Evolutionary conservation across 2,888 invertebrate species (phyloP).

Genomic region (Standfussiana lucernea): DNA sequence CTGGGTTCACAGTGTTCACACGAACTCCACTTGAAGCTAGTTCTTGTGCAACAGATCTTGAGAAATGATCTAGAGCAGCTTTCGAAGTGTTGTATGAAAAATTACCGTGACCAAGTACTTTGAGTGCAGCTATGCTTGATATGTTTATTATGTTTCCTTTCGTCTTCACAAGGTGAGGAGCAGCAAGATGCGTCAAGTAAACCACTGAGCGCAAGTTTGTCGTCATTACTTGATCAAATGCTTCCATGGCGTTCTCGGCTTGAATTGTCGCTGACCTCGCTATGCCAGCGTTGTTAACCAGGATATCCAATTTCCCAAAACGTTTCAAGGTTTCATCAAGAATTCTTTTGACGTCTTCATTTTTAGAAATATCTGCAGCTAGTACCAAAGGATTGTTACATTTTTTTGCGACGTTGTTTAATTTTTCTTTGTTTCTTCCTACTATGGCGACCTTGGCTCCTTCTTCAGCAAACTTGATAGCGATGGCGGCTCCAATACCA

Average conservation of each 20-base stretch:
- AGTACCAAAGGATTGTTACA: conserved; percentile 24
- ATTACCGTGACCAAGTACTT: neutral
- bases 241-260: conserved; percentile 33
- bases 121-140: conserved; percentile 46
- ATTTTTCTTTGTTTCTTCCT: conserved; percentile 58
- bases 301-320: conserved; percentile 20
- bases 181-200: conserved; percentile 56
- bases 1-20: conserved; percentile 82
- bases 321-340: conserved; percentile 11
- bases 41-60: conserved; percentile 89
- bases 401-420: conserved; percentile 39
- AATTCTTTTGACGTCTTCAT: conserved; percentile 24
- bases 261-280: neutral
- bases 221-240: conserved; percentile 38
- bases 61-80: conserved; percentile 66
- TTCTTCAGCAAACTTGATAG: conserved; percentile 50
- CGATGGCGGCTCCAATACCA: conserved; percentile 68
- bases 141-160: conserved; percentile 94
- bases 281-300: conserved; percentile 25
- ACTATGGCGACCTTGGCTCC: conserved; percentile 65
- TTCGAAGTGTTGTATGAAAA: conserved; percentile 64
- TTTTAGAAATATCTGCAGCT: conserved; percentile 23
- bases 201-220: conserved; percentile 53
- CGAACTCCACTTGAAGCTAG: conserved; percentile 93
- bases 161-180: conserved; percentile 62